Percentiles rank a stretch among this genome's conserved stretches.
phyloP scores from a whole-genome alignment of 2,888 invertebrate species.

The Dryadula phaetusa region DNA sequence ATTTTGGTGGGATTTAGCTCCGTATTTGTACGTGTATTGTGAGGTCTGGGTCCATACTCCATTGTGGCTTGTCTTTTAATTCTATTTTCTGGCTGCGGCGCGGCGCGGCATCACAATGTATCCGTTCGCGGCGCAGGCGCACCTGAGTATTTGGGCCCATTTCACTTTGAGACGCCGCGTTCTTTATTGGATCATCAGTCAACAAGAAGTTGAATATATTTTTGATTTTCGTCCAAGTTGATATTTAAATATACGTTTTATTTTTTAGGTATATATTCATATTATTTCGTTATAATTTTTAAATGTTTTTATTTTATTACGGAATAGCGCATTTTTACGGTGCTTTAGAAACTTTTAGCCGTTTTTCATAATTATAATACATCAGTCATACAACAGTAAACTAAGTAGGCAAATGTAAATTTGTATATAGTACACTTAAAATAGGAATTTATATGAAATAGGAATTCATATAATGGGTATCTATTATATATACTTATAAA shows the following conservation, averaged over 20 bases:
- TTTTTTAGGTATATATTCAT: constrained; percentile 3
- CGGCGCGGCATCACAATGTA: constrained; percentile 67
- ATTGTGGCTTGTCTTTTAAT: constrained; percentile 76
- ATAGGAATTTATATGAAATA: no score
- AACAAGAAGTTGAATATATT: constrained; percentile 49
- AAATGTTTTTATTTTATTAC: not conserved
- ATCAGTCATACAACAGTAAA: no score
- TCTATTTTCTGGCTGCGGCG: constrained; percentile 65
- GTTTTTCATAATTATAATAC: no score
- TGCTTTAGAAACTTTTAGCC: no score
- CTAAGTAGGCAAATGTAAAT: no score
- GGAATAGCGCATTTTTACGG: no score
- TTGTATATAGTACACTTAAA: no score
- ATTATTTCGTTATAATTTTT: not conserved
- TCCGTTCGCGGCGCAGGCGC: constrained; percentile 58
- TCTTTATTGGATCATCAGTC: constrained; percentile 57
- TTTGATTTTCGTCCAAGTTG: constrained; percentile 43
- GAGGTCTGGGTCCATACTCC: constrained; percentile 59
- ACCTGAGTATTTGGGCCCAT: constrained; percentile 77
- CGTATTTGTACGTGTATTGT: constrained; percentile 69
- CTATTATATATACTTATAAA: no score
- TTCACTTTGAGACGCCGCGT: constrained; percentile 69
- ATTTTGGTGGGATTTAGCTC: constrained; percentile 60
- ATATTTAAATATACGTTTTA: constrained; percentile 27
- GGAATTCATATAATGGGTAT: no score